phyloP scores from a whole-genome alignment of 2,888 invertebrate genomes.

The Hyposoter didymator region DNA sequence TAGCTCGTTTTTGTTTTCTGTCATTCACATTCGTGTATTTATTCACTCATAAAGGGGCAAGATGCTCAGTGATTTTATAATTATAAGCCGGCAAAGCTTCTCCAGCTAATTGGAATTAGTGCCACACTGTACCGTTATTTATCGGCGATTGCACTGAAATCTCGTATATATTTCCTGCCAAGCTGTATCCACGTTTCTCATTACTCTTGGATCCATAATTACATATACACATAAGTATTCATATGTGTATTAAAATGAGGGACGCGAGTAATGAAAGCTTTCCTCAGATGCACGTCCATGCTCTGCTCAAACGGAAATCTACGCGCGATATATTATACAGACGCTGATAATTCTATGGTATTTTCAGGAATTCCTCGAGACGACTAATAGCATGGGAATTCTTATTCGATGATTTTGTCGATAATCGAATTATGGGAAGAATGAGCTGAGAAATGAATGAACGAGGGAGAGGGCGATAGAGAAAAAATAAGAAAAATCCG shows the following conservation, averaged over 20 bases:
- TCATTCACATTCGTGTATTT: conserved; percentile 17
- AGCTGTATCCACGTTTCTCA: conserved; percentile 18
- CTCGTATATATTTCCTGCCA: conserved; percentile 42
- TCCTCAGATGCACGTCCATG: not conserved
- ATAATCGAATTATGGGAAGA: conserved; percentile 51
- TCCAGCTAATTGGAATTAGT: conserved; percentile 64
- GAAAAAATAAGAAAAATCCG: not conserved
- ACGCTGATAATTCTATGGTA: conserved; percentile 47
- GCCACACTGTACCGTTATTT: conserved; percentile 55
- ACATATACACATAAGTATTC: not conserved
- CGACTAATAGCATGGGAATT: conserved; percentile 13
- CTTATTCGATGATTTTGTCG: conserved; percentile 29
- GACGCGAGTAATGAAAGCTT: conserved; percentile 8
- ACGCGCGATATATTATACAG: not conserved
- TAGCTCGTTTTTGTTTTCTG: not conserved
- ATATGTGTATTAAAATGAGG: not conserved
- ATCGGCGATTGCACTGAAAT: conserved; percentile 45
- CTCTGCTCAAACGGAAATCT: conserved; percentile 7
- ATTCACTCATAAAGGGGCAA: conserved; percentile 25
- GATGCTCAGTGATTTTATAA: conserved; percentile 48
- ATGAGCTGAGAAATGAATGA: conserved; percentile 1
- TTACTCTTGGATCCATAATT: conserved; percentile 7
- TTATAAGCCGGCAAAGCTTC: conserved; percentile 44
- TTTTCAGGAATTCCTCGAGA: conserved; percentile 41
- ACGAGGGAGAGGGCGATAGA: not conserved